phyloP scores from a whole-genome alignment of 2,797 vertebrate genomes.

The Sebastes oblongus region DNA sequence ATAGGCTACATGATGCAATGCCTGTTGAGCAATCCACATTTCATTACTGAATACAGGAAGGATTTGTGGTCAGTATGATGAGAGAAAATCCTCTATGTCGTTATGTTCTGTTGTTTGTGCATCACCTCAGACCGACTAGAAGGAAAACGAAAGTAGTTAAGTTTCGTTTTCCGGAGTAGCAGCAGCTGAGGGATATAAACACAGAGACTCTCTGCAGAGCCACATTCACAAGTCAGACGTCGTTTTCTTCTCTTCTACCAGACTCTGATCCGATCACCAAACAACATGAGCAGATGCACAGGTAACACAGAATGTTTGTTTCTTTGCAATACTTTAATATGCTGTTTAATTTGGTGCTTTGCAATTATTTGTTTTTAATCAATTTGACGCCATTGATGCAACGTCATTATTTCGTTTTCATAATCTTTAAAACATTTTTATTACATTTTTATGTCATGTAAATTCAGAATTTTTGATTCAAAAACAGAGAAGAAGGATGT shows the following conservation, averaged over 20 bases:
- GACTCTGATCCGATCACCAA: neutral
- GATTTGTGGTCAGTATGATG: neutral
- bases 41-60: fast-evolving
- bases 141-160: conserved; percentile 52
- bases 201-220: neutral
- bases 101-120: neutral
- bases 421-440: neutral
- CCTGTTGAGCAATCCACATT: neutral
- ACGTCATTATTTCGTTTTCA: neutral
- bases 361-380: neutral
- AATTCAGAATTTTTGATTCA: fast-evolving
- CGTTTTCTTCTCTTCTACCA: neutral
- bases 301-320: neutral
- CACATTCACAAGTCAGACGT: neutral
- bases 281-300: conserved; percentile 37
- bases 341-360: neutral
- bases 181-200: neutral
- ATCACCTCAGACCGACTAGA: fast-evolving
- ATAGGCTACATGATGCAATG: neutral
- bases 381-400: neutral
- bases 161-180: conserved; percentile 56
- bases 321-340: neutral
- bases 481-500: neutral
- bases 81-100: neutral
- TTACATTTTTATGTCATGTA: neutral